phyloP scores from a whole-genome alignment of 2,888 invertebrate species.

The Pristionchus exspectatus region DNA sequence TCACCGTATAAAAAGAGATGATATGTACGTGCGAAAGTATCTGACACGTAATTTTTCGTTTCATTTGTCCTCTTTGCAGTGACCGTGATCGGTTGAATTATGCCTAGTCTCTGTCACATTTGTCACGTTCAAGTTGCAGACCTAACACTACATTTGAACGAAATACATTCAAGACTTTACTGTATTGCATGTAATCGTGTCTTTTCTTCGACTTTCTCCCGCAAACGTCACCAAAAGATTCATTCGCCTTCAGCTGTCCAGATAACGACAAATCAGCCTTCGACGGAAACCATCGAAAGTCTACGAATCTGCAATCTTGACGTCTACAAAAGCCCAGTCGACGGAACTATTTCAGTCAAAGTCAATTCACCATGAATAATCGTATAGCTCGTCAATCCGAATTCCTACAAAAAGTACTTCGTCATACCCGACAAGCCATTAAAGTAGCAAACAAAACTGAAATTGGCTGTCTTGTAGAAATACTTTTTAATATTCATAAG shows the following conservation, averaged over 20 bases:
- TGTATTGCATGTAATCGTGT: not conserved
- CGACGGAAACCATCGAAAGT: not conserved
- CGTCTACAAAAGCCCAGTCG: not conserved
- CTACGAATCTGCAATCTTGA: not conserved
- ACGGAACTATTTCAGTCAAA: not conserved
- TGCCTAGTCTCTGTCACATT: not conserved
- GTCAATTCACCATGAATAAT: not conserved
- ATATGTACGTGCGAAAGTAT: not conserved
- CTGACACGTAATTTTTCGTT: not conserved
- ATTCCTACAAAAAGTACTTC: not conserved
- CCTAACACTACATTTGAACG: not conserved
- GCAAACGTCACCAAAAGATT: not conserved
- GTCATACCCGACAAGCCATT: not conserved
- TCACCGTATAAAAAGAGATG: slow-evolving; percentile 8
- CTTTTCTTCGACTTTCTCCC: not conserved
- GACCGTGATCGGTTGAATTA: not conserved
- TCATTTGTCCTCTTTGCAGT: not conserved
- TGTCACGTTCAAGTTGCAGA: not conserved
- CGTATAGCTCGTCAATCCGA: not conserved
- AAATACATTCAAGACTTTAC: not conserved
- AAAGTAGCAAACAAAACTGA: not conserved
- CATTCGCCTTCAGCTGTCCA: not conserved
- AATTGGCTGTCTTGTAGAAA: not conserved
- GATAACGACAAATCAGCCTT: not conserved
- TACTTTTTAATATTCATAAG: not conserved